These are phyloP conservation scores for Drosophila repletoides DNA, from an alignment of 1,140 invertebrate species.

Conservation along the genomic window DNA sequence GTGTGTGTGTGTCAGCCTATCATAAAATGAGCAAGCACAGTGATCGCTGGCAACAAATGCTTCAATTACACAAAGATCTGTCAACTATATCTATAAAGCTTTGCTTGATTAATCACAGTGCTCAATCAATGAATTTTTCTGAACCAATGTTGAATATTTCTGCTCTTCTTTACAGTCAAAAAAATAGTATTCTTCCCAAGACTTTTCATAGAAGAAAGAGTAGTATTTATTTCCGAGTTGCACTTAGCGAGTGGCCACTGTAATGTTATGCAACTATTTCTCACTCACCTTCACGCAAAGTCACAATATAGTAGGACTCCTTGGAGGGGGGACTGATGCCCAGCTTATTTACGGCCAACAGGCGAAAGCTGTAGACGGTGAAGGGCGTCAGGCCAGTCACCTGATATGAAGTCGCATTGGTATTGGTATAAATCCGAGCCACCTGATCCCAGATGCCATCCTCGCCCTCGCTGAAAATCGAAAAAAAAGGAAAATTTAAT, in stretches of 20 bases:
- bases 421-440: slow-evolving; percentile 86
- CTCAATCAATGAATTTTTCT: too few relatives aligned
- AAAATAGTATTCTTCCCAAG: too few relatives aligned
- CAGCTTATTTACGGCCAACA: slow-evolving; percentile 88
- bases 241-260: too few relatives aligned
- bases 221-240: too few relatives aligned
- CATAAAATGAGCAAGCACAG: slow-evolving; percentile 48
- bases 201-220: too few relatives aligned
- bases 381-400: slow-evolving; percentile 87
- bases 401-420: slow-evolving; percentile 86
- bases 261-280: too few relatives aligned
- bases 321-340: slow-evolving; percentile 88
- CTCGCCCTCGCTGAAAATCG: slow-evolving; percentile 86
- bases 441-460: slow-evolving; percentile 86
- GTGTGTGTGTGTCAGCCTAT: too few relatives aligned
- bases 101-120: too few relatives aligned
- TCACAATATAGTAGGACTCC: slow-evolving; percentile 90
- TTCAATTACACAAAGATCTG: slow-evolving; percentile 18
- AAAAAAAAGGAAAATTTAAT: slow-evolving; percentile 12
- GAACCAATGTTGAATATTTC: too few relatives aligned
- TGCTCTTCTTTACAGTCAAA: too few relatives aligned
- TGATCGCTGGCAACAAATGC: too few relatives aligned
- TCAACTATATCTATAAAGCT: too few relatives aligned
- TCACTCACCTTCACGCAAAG: slow-evolving; percentile 87
- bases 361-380: slow-evolving; percentile 90